Evolutionary conservation across 2,113 vertebrate species (phyloP).

Genomic region (Seriola rivoliana): DNA sequence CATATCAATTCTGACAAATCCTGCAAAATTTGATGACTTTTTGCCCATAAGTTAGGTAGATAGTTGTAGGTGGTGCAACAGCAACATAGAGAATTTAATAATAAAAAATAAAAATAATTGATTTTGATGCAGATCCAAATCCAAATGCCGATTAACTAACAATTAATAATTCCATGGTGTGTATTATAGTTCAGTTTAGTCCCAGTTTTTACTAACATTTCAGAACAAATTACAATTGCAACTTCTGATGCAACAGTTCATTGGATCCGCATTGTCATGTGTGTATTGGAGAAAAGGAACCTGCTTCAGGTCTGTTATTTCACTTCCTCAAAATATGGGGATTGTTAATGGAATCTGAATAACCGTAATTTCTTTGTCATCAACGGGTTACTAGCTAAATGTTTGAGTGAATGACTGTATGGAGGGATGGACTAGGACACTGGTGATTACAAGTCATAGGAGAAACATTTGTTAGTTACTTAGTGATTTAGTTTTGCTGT

Average conservation of each 20-base stretch:
- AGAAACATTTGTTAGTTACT: too few species aligned
- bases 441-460: too few species aligned
- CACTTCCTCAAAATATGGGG: conserved; percentile 17
- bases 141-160: neutral
- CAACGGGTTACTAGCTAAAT: neutral
- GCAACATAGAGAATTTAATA: neutral
- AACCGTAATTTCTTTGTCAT: neutral
- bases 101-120: too few species aligned
- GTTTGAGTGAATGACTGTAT: neutral
- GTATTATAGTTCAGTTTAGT: neutral
- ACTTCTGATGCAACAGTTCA: neutral
- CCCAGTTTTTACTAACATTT: neutral
- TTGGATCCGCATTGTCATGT: neutral
- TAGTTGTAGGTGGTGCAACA: neutral
- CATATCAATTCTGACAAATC: too few species aligned
- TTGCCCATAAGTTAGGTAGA: neutral
- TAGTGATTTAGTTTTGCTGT: too few species aligned
- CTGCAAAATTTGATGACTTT: neutral
- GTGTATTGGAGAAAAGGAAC: conserved; percentile 12
- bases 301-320: neutral
- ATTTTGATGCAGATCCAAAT: neutral
- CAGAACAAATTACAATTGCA: neutral
- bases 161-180: neutral
- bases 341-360: too few species aligned
- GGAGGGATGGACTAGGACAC: too few species aligned